A percentile compares a stretch with the other conserved stretches of the same genome.
These are phyloP conservation scores for Coelopa frigida DNA, from an alignment of 1,140 invertebrate genomes.

Conservation along the genomic window DNA sequence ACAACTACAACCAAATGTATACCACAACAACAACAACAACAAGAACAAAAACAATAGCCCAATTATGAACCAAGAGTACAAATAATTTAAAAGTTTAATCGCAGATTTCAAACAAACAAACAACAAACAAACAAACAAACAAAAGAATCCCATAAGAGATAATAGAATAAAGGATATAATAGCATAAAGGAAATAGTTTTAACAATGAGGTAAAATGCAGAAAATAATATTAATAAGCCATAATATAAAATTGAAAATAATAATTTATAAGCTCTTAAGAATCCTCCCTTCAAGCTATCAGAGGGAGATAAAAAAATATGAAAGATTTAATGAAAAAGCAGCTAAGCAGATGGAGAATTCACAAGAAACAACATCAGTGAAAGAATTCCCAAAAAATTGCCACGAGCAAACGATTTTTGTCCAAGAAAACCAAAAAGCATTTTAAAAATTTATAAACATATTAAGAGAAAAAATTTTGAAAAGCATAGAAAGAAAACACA, in stretches of 20 bases:
- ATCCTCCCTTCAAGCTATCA: no score
- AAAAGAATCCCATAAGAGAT: conserved; percentile 8
- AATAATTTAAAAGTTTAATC: conserved; percentile 33
- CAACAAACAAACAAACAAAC: conserved; percentile 9
- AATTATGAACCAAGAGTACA: conserved; percentile 46
- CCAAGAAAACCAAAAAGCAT: not conserved
- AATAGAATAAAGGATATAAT: not conserved
- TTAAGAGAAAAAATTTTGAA: not conserved
- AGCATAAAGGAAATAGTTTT: conserved; percentile 1
- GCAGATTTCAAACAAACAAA: not conserved
- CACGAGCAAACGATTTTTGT: not conserved
- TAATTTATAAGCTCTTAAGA: no score
- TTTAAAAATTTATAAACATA: not conserved
- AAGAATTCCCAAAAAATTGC: not conserved
- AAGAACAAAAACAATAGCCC: conserved; percentile 35
- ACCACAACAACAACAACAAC: conserved; percentile 7
- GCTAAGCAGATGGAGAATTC: no score
- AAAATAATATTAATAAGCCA: conserved; percentile 8
- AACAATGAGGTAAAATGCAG: conserved; percentile 3
- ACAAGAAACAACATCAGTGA: no score
- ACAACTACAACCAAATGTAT: conserved; percentile 2
- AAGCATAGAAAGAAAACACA: conserved; percentile 8
- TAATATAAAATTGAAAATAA: conserved; percentile 1
- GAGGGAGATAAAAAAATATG: no score
- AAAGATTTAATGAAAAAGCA: no score